Percentiles rank a stretch among this genome's conserved stretches.
These are phyloP conservation scores for Austrolebias charrua DNA, from an alignment of 2,797 vertebrate genomes.

Conservation along the genomic window DNA sequence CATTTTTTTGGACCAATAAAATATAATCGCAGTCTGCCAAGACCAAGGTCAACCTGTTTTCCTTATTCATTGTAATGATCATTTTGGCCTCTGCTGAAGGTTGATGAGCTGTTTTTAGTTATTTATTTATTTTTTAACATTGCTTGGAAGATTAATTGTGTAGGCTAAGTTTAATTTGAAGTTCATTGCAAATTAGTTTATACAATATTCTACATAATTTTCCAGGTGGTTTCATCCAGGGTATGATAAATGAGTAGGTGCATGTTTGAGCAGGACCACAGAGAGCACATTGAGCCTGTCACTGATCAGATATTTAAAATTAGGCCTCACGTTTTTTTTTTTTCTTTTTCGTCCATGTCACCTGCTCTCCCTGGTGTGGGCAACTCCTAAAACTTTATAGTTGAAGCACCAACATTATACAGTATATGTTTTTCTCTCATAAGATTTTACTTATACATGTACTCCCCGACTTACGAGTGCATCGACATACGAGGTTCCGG, in stretches of 20 bases:
- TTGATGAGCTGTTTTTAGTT: conserved; percentile 56
- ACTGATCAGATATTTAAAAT: not conserved
- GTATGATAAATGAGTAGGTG: conserved; percentile 9
- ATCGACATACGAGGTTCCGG: no score
- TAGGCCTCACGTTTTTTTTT: no score
- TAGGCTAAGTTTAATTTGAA: conserved; percentile 28
- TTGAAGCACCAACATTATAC: no score
- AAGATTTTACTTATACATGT: no score
- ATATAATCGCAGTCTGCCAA: conserved; percentile 62
- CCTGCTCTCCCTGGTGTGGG: no score
- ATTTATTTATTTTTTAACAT: conserved; percentile 3
- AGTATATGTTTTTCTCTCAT: no score
- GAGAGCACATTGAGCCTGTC: conserved; percentile 14
- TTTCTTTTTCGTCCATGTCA: no score
- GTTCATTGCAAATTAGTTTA: conserved; percentile 35
- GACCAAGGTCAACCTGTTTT: conserved; percentile 61
- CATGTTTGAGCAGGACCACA: conserved; percentile 47
- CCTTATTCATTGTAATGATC: conserved; percentile 52
- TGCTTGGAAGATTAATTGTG: conserved; percentile 31
- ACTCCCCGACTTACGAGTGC: no score
- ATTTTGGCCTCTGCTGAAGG: conserved; percentile 61
- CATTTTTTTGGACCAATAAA: conserved; percentile 56
- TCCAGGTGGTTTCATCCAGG: conserved; percentile 15
- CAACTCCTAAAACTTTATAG: no score
- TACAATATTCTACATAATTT: conserved; percentile 20